Percentiles rank a stretch among this genome's conserved stretches.
Evolutionary conservation across 2,113 vertebrate genomes (phyloP).

Genomic region (Protomyctophum bolini): DNA sequence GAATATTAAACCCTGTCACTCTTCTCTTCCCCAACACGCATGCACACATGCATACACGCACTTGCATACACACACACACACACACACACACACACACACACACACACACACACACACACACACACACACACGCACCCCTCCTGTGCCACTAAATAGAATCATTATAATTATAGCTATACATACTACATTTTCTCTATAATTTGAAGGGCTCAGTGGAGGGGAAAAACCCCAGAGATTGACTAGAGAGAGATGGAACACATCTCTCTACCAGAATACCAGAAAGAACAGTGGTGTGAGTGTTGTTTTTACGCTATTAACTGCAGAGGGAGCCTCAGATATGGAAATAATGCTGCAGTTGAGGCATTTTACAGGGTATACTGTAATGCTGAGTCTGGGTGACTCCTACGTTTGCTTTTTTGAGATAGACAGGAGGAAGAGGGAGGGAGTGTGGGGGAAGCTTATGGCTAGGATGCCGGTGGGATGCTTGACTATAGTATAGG

Average conservation of each 20-base stretch:
- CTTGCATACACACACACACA: too few relatives aligned
- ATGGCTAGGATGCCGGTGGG: too few relatives aligned
- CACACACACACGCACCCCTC: constrained; percentile 5
- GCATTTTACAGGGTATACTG: background rate
- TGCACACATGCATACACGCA: too few relatives aligned
- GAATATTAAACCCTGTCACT: constrained; percentile 70
- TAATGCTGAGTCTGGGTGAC: too few relatives aligned
- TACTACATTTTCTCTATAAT: constrained; percentile 73
- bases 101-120: too few relatives aligned
- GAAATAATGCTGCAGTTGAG: constrained; percentile 30
- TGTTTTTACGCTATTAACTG: constrained; percentile 58
- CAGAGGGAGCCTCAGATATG: constrained; percentile 65
- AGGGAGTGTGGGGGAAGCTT: too few relatives aligned
- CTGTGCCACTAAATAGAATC: constrained; percentile 66
- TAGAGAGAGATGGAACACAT: constrained; percentile 46
- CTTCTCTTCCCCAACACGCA: constrained; percentile 22
- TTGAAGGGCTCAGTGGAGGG: constrained; percentile 56
- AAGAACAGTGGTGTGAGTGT: constrained; percentile 1
- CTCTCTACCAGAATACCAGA: too few relatives aligned
- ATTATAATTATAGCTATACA: constrained; percentile 78
- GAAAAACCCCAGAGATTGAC: constrained; percentile 42
- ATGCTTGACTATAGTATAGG: too few relatives aligned
- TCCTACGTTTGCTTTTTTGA: too few relatives aligned
- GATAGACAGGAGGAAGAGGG: too few relatives aligned
- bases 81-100: too few relatives aligned